Base-by-base conservation (phyloP, 2,888 invertebrate genomes). In the Platycheirus albimanus region DNA sequence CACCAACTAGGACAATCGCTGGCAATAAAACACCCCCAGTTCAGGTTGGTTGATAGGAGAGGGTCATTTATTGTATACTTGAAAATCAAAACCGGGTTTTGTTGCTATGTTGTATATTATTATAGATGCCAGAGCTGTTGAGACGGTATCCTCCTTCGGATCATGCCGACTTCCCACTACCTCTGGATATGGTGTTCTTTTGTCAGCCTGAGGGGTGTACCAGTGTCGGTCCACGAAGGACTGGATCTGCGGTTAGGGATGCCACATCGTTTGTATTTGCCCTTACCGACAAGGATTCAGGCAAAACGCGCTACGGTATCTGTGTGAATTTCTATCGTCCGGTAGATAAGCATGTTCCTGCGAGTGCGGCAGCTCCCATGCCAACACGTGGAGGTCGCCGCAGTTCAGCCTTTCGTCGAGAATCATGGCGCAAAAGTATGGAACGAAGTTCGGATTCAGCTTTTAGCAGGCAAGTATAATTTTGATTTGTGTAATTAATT, bases 181-280 rank as follows among this genome's bases (percentile, higher is more conserved):
- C 99, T 0, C 93, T 98, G 88, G 99, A 99, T 91, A 99, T 99
- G 94, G 98, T 99, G 24, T 99, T 98, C 91, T 99, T 99, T 92
- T 99, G 99, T 89, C 99, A 99, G 91, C 99, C 99, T 1, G 99
- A 99, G 91, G 99, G 99, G 69, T 99, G 99, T 90, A 95, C 95
- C 85, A 96, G 95, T 83, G 96, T 97, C 81, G 97, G 98, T 11
- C 97, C 97, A 6, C 94, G 97, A 87, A 94, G 96, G 84, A 95
- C 96, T 17, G 90, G 90, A 4, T 88, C 91, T 0, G 94, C 95
- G 38, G 92, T 95, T 54, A 93, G 98, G 77, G 99, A 99, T 90
- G 96, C 98, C 63, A 96, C 97, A 28, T 98, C 99, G 13, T 99
- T 99, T 91, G 98, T 99, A 13, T 99, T 99, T 90, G 98, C 98